Evolutionary conservation across 1,140 invertebrate genomes (phyloP), one percentile per base, ranked within the genome.

Genomic region (Pantala flavescens): DNA sequence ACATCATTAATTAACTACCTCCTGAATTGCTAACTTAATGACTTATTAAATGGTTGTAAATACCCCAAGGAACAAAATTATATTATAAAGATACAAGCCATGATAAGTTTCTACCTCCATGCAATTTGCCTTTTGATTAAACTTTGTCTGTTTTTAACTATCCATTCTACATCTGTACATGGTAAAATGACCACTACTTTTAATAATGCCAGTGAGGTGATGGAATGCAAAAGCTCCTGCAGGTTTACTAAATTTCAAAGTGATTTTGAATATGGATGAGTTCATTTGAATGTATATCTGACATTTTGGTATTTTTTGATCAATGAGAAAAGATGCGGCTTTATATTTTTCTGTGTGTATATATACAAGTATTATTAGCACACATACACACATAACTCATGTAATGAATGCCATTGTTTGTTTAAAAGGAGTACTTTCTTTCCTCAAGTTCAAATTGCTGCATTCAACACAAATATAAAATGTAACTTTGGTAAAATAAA

Each of bases 391-490:
- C n/a, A 19, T 7, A 63, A 63, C 49, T 63, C 49, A 63, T 63
- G 49, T 63, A 63, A 63, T 63, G 49, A 63, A 63, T 63, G 49
- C 49, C 49, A 63, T 63, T 63, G 49, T 21, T 63, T 16, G 49
- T 63, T 36, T 5, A 36, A 36, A 36, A 36, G 28, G 28, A 36
- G 28, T 36, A 9, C 28, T 36, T 36, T 36, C 28, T 36, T 36
- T 36, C 28, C 28, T 36, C 28, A 36, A 36, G 28, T 36, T 36
- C 9, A 36, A 36, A 36, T 36, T 9, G 28, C 28, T 36, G 28
- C 28, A 36, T 36, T 36, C 28, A 36, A 36, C 28, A 36, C 28
- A 36, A 36, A 36, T 36, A 36, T 36, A 36, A 36, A 36, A 36
- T 36, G 28, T 36, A 36, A 36, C 28, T 36, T 36, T 36, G 28